These are phyloP conservation scores for Acrossocheilus fasciatus DNA, from an alignment of 2,797 vertebrate species.

Conservation along the genomic window DNA sequence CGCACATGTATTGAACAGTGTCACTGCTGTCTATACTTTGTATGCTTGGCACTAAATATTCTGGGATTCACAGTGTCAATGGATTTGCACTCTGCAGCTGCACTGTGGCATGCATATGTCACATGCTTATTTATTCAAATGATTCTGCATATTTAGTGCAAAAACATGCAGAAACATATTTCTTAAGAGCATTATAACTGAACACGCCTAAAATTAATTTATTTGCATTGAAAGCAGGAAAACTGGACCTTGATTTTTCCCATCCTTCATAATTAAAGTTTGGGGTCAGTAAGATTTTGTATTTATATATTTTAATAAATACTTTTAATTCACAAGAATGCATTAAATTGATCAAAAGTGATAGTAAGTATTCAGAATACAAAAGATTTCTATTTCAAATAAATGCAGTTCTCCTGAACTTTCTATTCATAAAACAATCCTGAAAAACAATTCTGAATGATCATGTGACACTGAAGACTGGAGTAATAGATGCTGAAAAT, in stretches of 20 bases:
- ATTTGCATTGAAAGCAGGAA: background rate
- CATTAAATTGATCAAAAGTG: background rate
- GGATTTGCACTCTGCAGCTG: constrained; percentile 3
- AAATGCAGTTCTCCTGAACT: background rate
- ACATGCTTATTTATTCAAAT: background rate
- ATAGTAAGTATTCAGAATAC: no score
- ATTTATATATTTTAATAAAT: background rate
- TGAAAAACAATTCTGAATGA: no score
- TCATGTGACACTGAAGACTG: background rate
- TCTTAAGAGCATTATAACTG: background rate
- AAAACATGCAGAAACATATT: background rate
- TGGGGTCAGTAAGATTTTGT: background rate
- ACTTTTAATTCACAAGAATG: background rate
- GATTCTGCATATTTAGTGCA: background rate
- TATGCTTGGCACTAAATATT: background rate
- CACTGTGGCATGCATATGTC: constrained; percentile 11
- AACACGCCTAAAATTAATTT: background rate
- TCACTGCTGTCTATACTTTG: background rate
- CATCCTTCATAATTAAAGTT: background rate
- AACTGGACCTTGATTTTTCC: background rate
- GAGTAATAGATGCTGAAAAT: background rate
- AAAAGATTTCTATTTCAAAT: background rate
- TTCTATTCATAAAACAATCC: background rate
- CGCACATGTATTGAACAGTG: background rate
- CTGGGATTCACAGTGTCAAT: constrained; percentile 21